Conservation (phyloP, 2,888 invertebrate genomes). For the Pachymerium ferrugineum region DNA sequence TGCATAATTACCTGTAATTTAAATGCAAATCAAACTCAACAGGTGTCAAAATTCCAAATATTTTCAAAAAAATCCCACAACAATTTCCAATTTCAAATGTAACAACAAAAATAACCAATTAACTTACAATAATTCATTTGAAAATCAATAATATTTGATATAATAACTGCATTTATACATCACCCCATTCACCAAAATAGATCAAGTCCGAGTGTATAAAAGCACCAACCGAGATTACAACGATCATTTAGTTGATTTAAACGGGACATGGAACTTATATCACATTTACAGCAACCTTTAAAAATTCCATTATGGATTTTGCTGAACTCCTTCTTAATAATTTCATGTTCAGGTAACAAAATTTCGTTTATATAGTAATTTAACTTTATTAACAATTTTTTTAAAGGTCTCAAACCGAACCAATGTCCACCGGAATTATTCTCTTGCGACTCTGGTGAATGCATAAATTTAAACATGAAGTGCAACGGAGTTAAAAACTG, state of each 20-base stretch:
- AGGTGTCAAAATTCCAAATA: too few relatives aligned
- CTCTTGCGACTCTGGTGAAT: conserved; percentile 32
- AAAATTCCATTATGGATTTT: background rate
- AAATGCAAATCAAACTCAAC: too few relatives aligned
- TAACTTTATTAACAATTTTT: too few relatives aligned
- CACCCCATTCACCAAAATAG: background rate
- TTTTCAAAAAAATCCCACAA: too few relatives aligned
- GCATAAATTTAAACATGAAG: background rate
- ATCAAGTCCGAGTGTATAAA: background rate
- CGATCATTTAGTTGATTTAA: background rate
- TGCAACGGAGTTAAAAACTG: conserved; percentile 32
- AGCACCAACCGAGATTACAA: background rate
- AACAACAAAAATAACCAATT: too few relatives aligned
- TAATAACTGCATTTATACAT: too few relatives aligned
- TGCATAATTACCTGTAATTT: too few relatives aligned
- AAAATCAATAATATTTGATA: too few relatives aligned
- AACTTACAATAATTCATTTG: too few relatives aligned
- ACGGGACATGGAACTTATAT: background rate
- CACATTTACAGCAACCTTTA: background rate
- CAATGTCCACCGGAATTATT: conserved; percentile 29
- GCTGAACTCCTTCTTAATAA: background rate
- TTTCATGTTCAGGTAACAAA: background rate
- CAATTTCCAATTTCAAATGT: too few relatives aligned
- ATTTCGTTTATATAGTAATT: background rate
- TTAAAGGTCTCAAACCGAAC: too few relatives aligned